Percentiles rank a stretch among this genome's conserved stretches.
Conservation (phyloP, 2,888 invertebrate genomes). For the Amblyjoppa proteus region DNA sequence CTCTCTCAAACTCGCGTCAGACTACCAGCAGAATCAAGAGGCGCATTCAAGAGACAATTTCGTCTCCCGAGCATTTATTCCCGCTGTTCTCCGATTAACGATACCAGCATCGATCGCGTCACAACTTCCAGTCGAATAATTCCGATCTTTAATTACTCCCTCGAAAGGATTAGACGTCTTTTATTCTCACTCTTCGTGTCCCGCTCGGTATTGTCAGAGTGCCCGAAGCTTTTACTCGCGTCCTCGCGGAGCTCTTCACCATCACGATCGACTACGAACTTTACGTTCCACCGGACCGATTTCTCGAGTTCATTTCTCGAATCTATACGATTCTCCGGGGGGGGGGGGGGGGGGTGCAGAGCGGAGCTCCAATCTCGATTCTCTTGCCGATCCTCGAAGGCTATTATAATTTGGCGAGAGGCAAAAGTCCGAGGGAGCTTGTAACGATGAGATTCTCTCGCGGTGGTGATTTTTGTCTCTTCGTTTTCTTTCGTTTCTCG, state of each 20-base stretch:
- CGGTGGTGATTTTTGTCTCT: conserved; percentile 20
- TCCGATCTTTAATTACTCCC: conserved; percentile 33
- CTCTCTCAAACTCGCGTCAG: background rate
- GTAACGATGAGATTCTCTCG: conserved; percentile 19
- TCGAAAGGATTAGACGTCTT: background rate
- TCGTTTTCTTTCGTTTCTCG: conserved; percentile 15
- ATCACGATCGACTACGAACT: conserved; percentile 28
- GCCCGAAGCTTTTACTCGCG: background rate
- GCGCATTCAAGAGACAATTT: conserved; percentile 39
- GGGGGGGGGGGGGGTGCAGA: background rate
- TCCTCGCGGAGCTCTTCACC: conserved; percentile 2
- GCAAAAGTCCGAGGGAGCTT: conserved; percentile 21
- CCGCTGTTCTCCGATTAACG: conserved; percentile 3
- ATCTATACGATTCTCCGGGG: conserved; percentile 11
- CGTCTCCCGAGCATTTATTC: conserved; percentile 4
- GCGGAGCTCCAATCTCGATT: conserved; percentile 42
- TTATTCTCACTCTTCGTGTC: background rate
- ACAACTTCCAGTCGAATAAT: conserved; percentile 15
- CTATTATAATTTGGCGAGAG: conserved; percentile 54
- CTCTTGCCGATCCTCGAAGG: conserved; percentile 38
- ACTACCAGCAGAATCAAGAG: conserved; percentile 42
- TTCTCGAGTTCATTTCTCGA: conserved; percentile 19
- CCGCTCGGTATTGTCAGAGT: conserved; percentile 34
- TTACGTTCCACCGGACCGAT: conserved; percentile 10
- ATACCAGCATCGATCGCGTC: conserved; percentile 53